These are phyloP conservation scores for Troides aeacus DNA, from an alignment of 2,888 invertebrate species.

Conservation along the genomic window DNA sequence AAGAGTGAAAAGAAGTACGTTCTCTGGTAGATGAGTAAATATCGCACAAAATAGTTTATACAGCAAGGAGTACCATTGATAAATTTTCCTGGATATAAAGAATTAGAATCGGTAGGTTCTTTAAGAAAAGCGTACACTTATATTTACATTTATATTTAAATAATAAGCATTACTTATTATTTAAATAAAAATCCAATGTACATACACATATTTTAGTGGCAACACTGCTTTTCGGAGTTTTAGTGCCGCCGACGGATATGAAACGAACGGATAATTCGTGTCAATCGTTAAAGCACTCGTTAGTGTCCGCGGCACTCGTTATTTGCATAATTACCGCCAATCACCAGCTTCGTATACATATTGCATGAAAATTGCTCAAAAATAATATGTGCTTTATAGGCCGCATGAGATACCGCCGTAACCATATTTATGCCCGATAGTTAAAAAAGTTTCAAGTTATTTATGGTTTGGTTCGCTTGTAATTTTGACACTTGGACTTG, in stretches of 20 bases:
- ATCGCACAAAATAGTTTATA: no score
- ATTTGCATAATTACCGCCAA: conserved; percentile 72
- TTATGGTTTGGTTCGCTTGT: background rate
- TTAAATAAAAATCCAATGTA: background rate
- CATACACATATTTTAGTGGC: background rate
- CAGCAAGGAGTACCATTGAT: no score
- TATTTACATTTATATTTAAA: no score
- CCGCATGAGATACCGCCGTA: background rate
- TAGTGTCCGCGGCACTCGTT: conserved; percentile 46
- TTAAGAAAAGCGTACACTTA: no score
- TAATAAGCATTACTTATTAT: no score
- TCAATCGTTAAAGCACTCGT: conserved; percentile 56
- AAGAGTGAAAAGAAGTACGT: no score
- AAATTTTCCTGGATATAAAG: no score
- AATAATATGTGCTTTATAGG: conserved; percentile 32
- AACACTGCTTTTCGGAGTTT: conserved; percentile 32
- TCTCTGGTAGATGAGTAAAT: no score
- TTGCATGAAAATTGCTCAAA: conserved; percentile 45
- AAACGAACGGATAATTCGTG: conserved; percentile 59
- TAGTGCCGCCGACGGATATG: conserved; percentile 40
- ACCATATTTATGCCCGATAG: background rate
- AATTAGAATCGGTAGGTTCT: no score
- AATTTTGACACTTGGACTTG: background rate
- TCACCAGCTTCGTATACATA: conserved; percentile 62
- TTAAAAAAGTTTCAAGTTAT: background rate